These are phyloP conservation scores for Agraylea sexmaculata DNA, from an alignment of 1,140 invertebrate genomes.

Conservation along the genomic window DNA sequence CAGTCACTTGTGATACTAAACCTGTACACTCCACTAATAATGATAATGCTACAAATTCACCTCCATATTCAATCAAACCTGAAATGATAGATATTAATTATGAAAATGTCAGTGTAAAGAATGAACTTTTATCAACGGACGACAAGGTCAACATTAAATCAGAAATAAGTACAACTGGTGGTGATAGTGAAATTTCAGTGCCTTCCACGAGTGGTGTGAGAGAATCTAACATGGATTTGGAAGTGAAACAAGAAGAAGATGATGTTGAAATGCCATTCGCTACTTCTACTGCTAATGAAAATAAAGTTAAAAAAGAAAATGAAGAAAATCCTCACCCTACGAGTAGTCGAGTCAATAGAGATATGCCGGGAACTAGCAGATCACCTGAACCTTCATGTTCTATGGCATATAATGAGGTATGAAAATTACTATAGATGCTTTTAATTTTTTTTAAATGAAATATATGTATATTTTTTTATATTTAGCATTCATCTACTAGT, in stretches of 20 bases:
- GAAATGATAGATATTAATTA: no score
- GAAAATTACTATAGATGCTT: background rate
- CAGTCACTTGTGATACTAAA: no score
- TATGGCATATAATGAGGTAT: constrained; percentile 1
- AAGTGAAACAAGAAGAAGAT: constrained; percentile 15
- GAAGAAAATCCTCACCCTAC: background rate
- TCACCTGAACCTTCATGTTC: constrained; percentile 1
- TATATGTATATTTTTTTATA: constrained; percentile 10
- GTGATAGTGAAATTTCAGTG: constrained; percentile 2
- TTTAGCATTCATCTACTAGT: constrained; percentile 10
- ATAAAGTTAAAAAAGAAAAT: constrained; percentile 12
- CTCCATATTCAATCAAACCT: no score
- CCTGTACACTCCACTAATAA: no score
- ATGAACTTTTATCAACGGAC: no score
- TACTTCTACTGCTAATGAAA: background rate
- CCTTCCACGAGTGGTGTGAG: constrained; percentile 7
- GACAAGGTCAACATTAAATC: constrained; percentile 6
- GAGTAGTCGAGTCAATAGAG: constrained; percentile 5
- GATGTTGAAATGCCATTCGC: background rate
- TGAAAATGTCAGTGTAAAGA: no score
- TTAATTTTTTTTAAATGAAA: constrained; percentile 3
- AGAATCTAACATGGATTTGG: constrained; percentile 14
- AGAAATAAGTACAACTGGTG: background rate
- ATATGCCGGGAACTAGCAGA: constrained; percentile 12
- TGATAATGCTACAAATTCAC: no score